Evolutionary conservation across 2,888 invertebrate species (phyloP).

Genomic region (Malacosoma neustria): DNA sequence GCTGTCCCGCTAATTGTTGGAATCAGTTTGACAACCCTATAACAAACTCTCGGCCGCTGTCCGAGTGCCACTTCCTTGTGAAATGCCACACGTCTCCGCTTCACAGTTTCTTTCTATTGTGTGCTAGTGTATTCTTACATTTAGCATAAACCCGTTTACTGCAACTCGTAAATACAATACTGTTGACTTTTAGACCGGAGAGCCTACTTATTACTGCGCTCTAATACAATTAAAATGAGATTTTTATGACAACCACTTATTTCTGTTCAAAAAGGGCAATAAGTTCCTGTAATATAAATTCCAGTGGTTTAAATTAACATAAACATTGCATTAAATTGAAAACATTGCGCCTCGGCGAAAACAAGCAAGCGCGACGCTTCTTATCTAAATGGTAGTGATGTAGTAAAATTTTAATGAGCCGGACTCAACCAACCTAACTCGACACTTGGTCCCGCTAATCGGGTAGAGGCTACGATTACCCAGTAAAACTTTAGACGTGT

Average conservation of each 20-base stretch:
- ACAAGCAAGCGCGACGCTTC: slow-evolving; percentile 18
- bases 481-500: slow-evolving; percentile 9
- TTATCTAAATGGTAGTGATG: slow-evolving; percentile 39
- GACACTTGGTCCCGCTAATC: slow-evolving; percentile 40
- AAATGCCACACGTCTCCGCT: slow-evolving; percentile 26
- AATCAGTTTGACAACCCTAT: slow-evolving; percentile 42
- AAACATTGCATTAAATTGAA: slow-evolving; percentile 8
- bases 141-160: background rate
- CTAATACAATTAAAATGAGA: background rate
- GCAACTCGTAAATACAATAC: background rate
- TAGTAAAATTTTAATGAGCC: slow-evolving; percentile 58
- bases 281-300: slow-evolving; percentile 12
- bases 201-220: background rate
- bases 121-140: background rate
- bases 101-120: background rate
- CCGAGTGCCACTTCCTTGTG: slow-evolving; percentile 29
- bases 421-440: slow-evolving; percentile 19
- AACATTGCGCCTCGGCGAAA: slow-evolving; percentile 20
- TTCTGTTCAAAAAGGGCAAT: background rate
- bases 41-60: slow-evolving; percentile 20
- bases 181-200: background rate
- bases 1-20: slow-evolving; percentile 39
- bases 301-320: slow-evolving; percentile 8
- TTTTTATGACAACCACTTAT: background rate
- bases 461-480: slow-evolving; percentile 41